Evolutionary conservation across 2,113 vertebrate genomes (phyloP).

Genomic region (Protomyctophum bolini): DNA sequence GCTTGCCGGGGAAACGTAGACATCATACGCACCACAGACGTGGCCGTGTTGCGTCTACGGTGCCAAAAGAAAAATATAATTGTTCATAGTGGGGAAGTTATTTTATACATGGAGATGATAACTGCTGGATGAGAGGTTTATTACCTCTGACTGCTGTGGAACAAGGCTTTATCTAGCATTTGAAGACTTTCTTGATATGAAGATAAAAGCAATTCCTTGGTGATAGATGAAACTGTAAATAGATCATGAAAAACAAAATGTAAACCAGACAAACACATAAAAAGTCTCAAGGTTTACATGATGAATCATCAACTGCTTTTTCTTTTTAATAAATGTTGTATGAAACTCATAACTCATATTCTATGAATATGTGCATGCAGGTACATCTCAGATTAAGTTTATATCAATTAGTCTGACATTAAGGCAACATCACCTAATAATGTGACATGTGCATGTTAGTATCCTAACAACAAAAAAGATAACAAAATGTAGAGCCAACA

Average conservation of each 20-base stretch:
- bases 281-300: not conserved
- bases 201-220: constrained; percentile 60
- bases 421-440: too few relatives aligned
- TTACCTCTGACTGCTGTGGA: constrained; percentile 70
- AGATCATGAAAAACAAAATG: not conserved
- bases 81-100: too few relatives aligned
- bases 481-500: too few relatives aligned
- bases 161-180: constrained; percentile 58
- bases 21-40: constrained; percentile 59
- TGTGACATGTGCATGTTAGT: too few relatives aligned
- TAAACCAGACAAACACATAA: not conserved
- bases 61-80: constrained; percentile 11
- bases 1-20: constrained; percentile 76
- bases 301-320: too few relatives aligned
- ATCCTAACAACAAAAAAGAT: too few relatives aligned
- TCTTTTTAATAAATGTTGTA: too few relatives aligned
- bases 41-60: constrained; percentile 44
- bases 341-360: too few relatives aligned
- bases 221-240: constrained; percentile 40
- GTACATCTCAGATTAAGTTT: too few relatives aligned
- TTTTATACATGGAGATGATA: too few relatives aligned
- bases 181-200: constrained; percentile 66
- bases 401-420: too few relatives aligned
- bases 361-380: too few relatives aligned
- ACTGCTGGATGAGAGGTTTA: not conserved